phyloP scores from a whole-genome alignment of 2,113 vertebrate genomes.

The Hyperoodon ampullatus region DNA sequence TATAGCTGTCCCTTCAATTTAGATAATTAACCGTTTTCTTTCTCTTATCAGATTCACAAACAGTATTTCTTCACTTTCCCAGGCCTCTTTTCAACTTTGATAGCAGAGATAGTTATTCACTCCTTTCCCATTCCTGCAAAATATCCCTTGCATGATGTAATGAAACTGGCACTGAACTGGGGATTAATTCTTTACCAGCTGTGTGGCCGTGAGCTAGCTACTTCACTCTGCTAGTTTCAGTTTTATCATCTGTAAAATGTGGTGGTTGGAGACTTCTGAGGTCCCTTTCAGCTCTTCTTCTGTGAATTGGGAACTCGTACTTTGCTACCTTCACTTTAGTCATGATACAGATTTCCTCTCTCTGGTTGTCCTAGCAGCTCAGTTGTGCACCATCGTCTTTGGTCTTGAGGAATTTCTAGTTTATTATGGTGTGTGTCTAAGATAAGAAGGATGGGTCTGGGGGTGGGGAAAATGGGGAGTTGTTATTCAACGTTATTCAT shows the following conservation, averaged over 20 bases:
- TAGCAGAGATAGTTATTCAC: constrained; percentile 21
- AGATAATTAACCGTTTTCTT: background rate
- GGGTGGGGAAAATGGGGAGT: background rate
- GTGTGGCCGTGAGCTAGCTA: background rate
- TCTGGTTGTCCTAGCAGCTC: background rate
- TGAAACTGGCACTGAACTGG: background rate
- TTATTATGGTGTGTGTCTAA: background rate
- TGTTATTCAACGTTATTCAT: background rate
- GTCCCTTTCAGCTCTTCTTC: background rate
- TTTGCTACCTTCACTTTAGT: background rate
- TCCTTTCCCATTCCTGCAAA: constrained; percentile 39
- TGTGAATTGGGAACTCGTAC: background rate
- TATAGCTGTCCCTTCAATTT: background rate
- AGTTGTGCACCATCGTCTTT: background rate
- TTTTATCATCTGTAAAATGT: constrained; percentile 38
- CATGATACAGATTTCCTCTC: background rate
- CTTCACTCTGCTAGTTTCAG: background rate
- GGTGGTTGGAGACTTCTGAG: background rate
- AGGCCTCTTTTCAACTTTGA: constrained; percentile 35
- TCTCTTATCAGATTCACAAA: background rate
- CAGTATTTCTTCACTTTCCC: constrained; percentile 9
- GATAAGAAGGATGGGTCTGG: background rate
- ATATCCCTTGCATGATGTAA: constrained; percentile 49
- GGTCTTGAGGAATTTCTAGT: background rate
- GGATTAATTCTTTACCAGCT: constrained; percentile 58